These are phyloP conservation scores for Clarias macrocephalus DNA, from an alignment of 2,113 vertebrate species.

Conservation along the genomic window DNA sequence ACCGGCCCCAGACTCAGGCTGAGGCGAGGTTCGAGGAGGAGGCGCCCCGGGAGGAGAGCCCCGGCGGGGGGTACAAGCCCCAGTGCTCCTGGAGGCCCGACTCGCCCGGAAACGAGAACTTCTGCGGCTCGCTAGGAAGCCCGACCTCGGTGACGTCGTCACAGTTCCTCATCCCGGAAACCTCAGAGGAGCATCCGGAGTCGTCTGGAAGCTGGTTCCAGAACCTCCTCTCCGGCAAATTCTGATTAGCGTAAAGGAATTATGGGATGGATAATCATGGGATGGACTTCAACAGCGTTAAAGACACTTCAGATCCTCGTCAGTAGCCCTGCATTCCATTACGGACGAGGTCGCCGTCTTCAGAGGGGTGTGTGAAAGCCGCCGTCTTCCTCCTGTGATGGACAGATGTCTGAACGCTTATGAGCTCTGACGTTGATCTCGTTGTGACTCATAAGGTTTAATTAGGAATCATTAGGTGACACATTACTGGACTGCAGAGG, in stretches of 20 bases:
- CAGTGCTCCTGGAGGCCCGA: conserved; percentile 83
- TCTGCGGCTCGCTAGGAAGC: conserved; percentile 83
- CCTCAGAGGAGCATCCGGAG: conserved; percentile 74
- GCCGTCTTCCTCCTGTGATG: not conserved
- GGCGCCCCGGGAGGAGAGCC: conserved; percentile 52
- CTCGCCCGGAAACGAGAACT: conserved; percentile 77
- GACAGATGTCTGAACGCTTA: not conserved
- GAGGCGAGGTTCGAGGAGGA: conserved; percentile 56
- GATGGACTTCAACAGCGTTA: not conserved
- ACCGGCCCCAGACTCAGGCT: conserved; percentile 76
- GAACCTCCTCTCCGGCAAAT: conserved; percentile 72
- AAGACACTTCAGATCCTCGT: not conserved
- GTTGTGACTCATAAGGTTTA: not conserved
- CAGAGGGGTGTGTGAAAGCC: not conserved
- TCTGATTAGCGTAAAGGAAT: conserved; percentile 45
- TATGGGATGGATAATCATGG: conserved; percentile 1
- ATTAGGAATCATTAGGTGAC: not conserved
- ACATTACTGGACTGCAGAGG: not conserved
- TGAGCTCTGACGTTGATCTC: not conserved
- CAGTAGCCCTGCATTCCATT: not conserved
- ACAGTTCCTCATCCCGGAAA: conserved; percentile 87
- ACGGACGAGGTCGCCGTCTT: not conserved
- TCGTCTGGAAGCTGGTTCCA: conserved; percentile 74
- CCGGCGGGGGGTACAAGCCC: conserved; percentile 83
- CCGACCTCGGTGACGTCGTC: conserved; percentile 91